Percentiles rank a stretch among this genome's conserved stretches.
Evolutionary conservation across 1,140 invertebrate species (phyloP).

Genomic region (Papilio glaucus): DNA sequence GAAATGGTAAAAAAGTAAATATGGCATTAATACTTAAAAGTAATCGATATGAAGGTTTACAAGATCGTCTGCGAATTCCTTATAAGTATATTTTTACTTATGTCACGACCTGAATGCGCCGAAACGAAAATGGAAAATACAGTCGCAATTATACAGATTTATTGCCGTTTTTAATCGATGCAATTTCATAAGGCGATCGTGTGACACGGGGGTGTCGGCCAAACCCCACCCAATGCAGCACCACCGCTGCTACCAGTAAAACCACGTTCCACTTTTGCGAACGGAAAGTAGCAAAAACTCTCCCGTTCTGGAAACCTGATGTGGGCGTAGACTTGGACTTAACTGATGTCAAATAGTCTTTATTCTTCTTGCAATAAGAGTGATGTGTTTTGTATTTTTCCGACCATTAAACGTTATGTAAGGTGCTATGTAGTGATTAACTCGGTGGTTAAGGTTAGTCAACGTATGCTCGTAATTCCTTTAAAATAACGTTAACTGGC

Average conservation of each 20-base stretch:
- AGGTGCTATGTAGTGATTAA: conserved; percentile 36
- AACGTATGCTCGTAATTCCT: conserved; percentile 16
- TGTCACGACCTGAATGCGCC: conserved; percentile 2
- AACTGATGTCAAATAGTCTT: not conserved
- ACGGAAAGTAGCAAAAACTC: conserved; percentile 24
- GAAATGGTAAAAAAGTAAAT: not conserved
- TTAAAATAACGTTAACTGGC: conserved; percentile 23
- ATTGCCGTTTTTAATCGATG: conserved; percentile 16
- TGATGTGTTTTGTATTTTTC: not conserved
- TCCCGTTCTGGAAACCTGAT: not conserved
- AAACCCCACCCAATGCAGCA: conserved; percentile 23
- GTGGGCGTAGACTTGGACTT: not conserved
- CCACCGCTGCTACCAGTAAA: conserved; percentile 16
- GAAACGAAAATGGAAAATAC: conserved; percentile 8
- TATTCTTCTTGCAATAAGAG: not conserved
- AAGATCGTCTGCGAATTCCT: not conserved
- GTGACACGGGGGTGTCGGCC: conserved; percentile 24
- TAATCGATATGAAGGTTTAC: not conserved
- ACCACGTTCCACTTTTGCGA: conserved; percentile 36
- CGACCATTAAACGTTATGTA: conserved; percentile 15
- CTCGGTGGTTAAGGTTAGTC: not conserved
- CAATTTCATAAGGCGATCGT: conserved; percentile 12
- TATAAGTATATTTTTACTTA: conserved; percentile 22
- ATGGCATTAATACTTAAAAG: not conserved
- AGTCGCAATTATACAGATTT: conserved; percentile 24